Evolutionary conservation across 53 echinoderm and acorn worm species (phyloP), one percentile per base, ranked within the genome.

Genomic region (Arbacia lixula): DNA sequence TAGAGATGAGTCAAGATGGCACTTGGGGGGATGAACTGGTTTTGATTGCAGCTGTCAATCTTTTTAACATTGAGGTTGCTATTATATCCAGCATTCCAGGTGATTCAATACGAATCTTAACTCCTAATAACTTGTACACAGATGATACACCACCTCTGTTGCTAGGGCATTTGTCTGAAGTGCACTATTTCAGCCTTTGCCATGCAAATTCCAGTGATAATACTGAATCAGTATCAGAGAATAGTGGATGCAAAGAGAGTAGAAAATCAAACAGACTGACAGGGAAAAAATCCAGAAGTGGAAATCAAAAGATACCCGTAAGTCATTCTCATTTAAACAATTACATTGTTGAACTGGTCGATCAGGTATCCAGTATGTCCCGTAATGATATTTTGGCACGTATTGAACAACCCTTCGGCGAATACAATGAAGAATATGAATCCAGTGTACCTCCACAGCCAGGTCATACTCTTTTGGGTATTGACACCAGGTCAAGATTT

Each of bases 71-170:
- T 16, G 72, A 72, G 5, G 31, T 72, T 9, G 50, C 30, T 51
- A 32, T 72, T 1, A 52, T 72, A 52, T 68, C 68, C 0, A 68
- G 36, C 36, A 65, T 65, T 3, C 65, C 65, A n/a, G 65, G 65
- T 16, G 4, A 33, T 3, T 65, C 65, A 35, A 34, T 65, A 17
- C 65, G 65, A 1, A 36, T 65, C 21, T 11, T 65, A 4, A 12
- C 35, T 1, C 65, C 36, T 0, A 1, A 9, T n/a, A 35, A 35
- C 20, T 12, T 5, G 0, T 36, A 65, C 0, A 2, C n/a, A 17
- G 5, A 2, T 10, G 34, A 33, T 3, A 27, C 2, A 34, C 34
- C 64, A 64, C 1, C 19, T 1, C 24, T 64, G 1, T 35, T 64
- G 9, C 35, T 64, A 12, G 64, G 34, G 1, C 64, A 64, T 34